These are phyloP conservation scores for Nymphalis c-album DNA, from an alignment of 2,888 invertebrate genomes.

Conservation along the genomic window DNA sequence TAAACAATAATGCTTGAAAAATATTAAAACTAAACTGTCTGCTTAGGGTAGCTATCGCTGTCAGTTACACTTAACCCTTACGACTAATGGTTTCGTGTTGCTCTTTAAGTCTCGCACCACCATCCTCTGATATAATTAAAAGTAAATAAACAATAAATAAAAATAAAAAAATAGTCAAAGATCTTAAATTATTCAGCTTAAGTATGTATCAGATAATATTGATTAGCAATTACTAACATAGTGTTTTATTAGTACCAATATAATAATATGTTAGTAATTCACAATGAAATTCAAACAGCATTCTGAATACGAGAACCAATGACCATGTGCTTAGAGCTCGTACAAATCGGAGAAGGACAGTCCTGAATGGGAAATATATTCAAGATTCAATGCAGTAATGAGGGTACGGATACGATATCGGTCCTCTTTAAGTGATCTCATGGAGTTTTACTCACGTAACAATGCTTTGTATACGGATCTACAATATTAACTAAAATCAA, in stretches of 20 bases:
- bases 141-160: conserved; percentile 2
- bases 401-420: background rate
- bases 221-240: too few relatives aligned
- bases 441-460: background rate
- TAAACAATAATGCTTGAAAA: too few relatives aligned
- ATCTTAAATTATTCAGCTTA: background rate
- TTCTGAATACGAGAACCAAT: background rate
- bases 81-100: conserved; percentile 12
- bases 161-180: background rate
- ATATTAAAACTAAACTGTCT: background rate
- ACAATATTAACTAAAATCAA: too few relatives aligned
- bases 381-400: background rate
- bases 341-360: background rate
- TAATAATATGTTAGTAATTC: too few relatives aligned
- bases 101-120: background rate
- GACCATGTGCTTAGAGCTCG: background rate
- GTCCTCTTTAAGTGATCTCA: background rate
- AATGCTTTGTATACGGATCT: background rate
- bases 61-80: background rate
- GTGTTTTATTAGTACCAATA: background rate
- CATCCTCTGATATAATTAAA: conserved; percentile 6
- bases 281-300: background rate
- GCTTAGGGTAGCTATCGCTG: background rate
- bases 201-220: too few relatives aligned
- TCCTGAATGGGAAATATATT: background rate